Base-by-base conservation (phyloP, 2,888 invertebrate species). In the Volucella inanis region DNA sequence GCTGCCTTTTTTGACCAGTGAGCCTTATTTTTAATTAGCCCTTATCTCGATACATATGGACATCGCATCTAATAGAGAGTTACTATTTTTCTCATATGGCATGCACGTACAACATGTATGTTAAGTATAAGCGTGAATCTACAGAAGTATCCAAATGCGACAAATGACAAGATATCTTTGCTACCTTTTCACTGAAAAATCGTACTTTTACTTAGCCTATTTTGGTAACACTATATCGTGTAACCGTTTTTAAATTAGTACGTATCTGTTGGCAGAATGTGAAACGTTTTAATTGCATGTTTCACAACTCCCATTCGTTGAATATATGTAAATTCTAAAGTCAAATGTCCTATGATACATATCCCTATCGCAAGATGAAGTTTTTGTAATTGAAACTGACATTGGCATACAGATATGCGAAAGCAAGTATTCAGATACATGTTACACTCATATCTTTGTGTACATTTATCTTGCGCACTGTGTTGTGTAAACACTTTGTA, bases 371-470 rank as follows among this genome's bases (percentile, higher is more conserved):
- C 47, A 18, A 10, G 18, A 41, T 61, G 39, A 47, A 61, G 49
- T 71, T 82, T n/a, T 71, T 54, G 70, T 76, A 76, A 76, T 71
- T 82, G 76, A 82, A 77, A 77, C 31, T 31, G 31, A 31, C 31
- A 6, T 31, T 31, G 6, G 6, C 31, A 31, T 31, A 31, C 31
- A 31, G 31, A 31, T 31, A 31, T 3, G 31, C 31, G 31, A 31
- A 31, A 31, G 6, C 31, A 3, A 31, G 31, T 4, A 31, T 31
- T 31, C 77, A 61, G 49, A 18, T 15, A 70, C n/a, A n/a, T 31
- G n/a, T n/a, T 31, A 31, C 6, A 31, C 31, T 31, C 31, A 0
- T 31, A 31, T 0, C 10, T n/a, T 45, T 45, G 45, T 10, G 45
- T 45, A 31, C 31, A 6, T 31, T 31, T n/a, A 45, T 49, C 8